Evolutionary conservation across 2,797 vertebrate genomes (phyloP), one percentile per base, ranked within the genome.

Genomic region (Chaenodraco wilsoni): DNA sequence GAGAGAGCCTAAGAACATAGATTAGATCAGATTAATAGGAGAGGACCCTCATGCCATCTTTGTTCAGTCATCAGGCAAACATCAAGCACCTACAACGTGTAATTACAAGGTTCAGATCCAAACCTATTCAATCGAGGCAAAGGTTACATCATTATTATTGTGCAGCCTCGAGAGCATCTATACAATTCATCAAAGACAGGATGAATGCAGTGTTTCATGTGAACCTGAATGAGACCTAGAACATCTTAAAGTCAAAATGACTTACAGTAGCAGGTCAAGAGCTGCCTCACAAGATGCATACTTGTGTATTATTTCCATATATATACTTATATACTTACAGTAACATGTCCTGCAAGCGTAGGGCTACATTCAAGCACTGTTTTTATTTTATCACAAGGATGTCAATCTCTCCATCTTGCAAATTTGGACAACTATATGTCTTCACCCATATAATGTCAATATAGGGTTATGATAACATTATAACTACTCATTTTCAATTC

Each of bases 1-100:
- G 46, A 27, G 40, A 58, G 16, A 68, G n/a, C 14, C 14, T 23
- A 11, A 45, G 3, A 65, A 17, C 17, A 69, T n/a, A 40, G 41
- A 64, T 49, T 48, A 15, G 21, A 48, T 57, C 50, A 37, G 7
- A 51, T 72, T 17, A 23, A 60, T 61, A 11, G n/a, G 15, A 65
- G 31, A 57, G 21, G 44, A 51, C 16, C 4, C 6, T 11, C 8
- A 12, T 40, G 15, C 4, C 5, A 55, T 15, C 9, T 23, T 17
- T 58, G 40, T 50, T 33, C 33, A 27, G 43, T 14, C 55, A 27
- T 27, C 27, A 4, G 27, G 27, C 21, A 45, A 44, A 51, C 3
- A 37, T 19, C n/a, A 45, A 64, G 41, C 13, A 40, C 19, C 9
- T 31, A 33, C 10, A 17, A 55, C 19, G 23, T 52, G 27, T 27